These are phyloP conservation scores for Solenodon paradoxus DNA, from an alignment of 2,113 vertebrate species.

Conservation along the genomic window DNA sequence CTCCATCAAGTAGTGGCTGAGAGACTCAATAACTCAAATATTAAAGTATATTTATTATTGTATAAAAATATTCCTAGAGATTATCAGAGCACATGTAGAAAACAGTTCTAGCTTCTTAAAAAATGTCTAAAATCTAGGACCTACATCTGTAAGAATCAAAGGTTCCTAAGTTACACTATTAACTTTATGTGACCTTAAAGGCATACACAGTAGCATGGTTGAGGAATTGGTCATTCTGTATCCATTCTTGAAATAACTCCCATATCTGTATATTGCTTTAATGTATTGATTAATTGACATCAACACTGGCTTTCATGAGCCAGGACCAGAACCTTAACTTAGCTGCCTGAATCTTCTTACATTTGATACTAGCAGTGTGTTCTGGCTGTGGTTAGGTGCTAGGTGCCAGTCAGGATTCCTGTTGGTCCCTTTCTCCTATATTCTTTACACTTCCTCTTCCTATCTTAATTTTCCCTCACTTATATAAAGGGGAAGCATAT, in stretches of 20 bases:
- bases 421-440: not conserved
- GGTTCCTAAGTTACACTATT: conserved; percentile 38
- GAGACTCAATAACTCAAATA: not conserved
- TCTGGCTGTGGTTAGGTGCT: not conserved
- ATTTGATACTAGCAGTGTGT: not conserved
- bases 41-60: not conserved
- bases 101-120: not conserved
- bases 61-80: conserved; percentile 14
- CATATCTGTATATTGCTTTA: not conserved
- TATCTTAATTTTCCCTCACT: not conserved
- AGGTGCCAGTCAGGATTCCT: not conserved
- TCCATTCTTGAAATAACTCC: not conserved
- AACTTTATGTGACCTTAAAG: not conserved
- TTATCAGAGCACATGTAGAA: not conserved
- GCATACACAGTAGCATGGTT: not conserved
- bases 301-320: not conserved
- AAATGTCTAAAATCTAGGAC: not conserved
- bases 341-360: not conserved
- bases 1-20: not conserved
- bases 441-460: not conserved
- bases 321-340: not conserved
- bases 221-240: not conserved
- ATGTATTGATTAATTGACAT: not conserved
- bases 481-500: not conserved
- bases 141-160: conserved; percentile 2